Evolutionary conservation across 35 echinoderm and acorn worm genomes (phyloP), one percentile per base, ranked within the genome.

Genomic region (Ophiothrix spiculata): DNA sequence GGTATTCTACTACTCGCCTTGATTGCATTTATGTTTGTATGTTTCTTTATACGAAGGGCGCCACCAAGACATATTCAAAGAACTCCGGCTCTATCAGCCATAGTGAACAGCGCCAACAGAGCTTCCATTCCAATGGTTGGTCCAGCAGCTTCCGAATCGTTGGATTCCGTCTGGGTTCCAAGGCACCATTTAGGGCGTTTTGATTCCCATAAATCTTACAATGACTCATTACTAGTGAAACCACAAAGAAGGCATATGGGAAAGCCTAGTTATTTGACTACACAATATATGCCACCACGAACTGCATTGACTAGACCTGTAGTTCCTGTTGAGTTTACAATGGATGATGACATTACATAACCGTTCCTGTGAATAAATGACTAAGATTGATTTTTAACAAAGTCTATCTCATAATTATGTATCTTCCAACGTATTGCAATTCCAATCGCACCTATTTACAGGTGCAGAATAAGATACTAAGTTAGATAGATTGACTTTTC

Each of bases 81-180:
- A n/a, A 69, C 60, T 2, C 60, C 10, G 23, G 10, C 25, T n/a
- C 25, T 10, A 25, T 69, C 60, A 69, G 60, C 60, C 60, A 69
- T 69, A 69, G 60, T 69, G 60, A 69, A 6, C 3, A 69, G 60
- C 60, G 60, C 60, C 60, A 69, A 15, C 60, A 69, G 60, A 69
- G 60, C 60, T 6, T 69, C 60, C 60, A 69, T 69, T 69, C 60
- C 60, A 69, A 69, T 69, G 60, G 60, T 69, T 2, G 60, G 60
- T 28, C 60, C 60, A 25, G 60, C 60, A 10, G 60, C 60, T 15
- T 69, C 60, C 3, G 60, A 69, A 69, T 69, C 60, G 29, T 49
- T 49, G 29, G 60, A 69, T 15, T 69, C 60, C 60, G 60, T 69
- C 29, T 69, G 60, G 60, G 60, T 69, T 25, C 60, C 60, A 12